Evolutionary conservation across 1,140 invertebrate species (phyloP).

Genomic region (Popillia japonica): DNA sequence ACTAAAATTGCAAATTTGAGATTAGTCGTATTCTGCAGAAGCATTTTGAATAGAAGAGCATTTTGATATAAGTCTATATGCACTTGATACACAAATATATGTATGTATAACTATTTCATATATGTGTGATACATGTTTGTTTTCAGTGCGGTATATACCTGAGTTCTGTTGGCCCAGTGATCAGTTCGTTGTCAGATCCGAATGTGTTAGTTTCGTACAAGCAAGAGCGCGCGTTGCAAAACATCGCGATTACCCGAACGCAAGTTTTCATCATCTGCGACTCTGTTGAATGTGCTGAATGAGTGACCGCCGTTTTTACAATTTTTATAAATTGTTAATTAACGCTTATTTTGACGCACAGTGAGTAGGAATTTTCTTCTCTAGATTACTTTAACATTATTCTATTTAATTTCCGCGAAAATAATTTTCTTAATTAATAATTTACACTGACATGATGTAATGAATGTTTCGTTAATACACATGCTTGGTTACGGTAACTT

Average conservation of each 20-base stretch:
- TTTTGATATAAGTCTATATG: not conserved
- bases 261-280: not conserved
- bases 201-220: conserved; percentile 15
- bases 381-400: not conserved
- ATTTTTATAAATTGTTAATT: not conserved
- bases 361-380: not conserved
- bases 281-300: not conserved
- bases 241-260: conserved; percentile 1
- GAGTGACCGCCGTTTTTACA: not conserved
- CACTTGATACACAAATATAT: not conserved
- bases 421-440: not conserved
- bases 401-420: not conserved
- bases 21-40: too few species aligned
- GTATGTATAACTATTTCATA: not conserved
- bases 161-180: conserved; percentile 2
- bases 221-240: not conserved
- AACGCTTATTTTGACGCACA: not conserved
- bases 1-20: too few species aligned
- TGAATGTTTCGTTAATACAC: not conserved
- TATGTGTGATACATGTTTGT: conserved; percentile 8
- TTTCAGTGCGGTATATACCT: conserved; percentile 11
- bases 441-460: conserved; percentile 14
- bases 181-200: not conserved
- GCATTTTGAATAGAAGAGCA: too few species aligned
- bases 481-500: not conserved